These are phyloP conservation scores for Crocuta crocuta DNA, from an alignment of 2,113 vertebrate genomes.

Conservation along the genomic window DNA sequence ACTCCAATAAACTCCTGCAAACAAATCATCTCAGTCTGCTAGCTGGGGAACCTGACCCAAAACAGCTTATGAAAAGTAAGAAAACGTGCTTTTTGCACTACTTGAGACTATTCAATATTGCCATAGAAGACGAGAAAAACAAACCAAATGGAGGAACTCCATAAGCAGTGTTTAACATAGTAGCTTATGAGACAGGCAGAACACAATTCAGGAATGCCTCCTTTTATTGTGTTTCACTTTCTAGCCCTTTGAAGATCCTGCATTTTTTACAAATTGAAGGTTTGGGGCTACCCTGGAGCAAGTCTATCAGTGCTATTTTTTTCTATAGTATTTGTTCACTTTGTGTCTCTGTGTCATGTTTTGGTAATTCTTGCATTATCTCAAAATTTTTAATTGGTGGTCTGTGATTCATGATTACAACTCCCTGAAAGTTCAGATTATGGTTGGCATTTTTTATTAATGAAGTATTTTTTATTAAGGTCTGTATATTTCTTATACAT, in stretches of 20 bases:
- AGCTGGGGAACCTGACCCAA: not conserved
- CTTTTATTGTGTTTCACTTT: not conserved
- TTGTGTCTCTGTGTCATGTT: not conserved
- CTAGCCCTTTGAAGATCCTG: not conserved
- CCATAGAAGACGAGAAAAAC: not conserved
- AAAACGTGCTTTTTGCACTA: not conserved
- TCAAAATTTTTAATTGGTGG: not conserved
- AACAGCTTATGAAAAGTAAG: not conserved
- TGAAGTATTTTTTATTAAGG: not conserved
- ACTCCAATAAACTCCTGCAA: not conserved
- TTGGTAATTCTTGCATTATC: not conserved
- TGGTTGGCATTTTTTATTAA: not conserved
- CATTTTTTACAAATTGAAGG: not conserved
- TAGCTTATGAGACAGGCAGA: not conserved
- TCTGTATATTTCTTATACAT: not conserved
- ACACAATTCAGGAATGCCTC: not conserved
- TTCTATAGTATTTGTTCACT: not conserved
- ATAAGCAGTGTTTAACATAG: not conserved
- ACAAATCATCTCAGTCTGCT: not conserved
- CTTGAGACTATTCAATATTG: not conserved
- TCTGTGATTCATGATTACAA: not conserved
- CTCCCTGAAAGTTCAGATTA: not conserved
- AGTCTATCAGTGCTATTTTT: not conserved
- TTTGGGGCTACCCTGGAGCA: not conserved
- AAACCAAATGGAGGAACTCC: not conserved